phyloP scores from a whole-genome alignment of 2,888 invertebrate species.

The Dorcus hopei region DNA sequence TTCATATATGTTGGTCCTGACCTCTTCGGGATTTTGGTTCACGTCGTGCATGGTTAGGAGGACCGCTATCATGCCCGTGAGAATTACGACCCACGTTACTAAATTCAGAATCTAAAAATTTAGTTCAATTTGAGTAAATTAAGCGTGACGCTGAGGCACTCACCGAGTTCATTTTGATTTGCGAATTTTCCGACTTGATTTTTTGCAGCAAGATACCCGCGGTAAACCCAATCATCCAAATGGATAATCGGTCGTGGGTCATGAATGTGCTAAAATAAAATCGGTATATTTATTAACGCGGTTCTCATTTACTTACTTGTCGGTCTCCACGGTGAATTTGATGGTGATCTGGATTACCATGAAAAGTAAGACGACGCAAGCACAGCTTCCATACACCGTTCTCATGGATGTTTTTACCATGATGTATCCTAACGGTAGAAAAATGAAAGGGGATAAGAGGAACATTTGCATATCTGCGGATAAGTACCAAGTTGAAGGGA shows the following conservation, averaged over 20 bases:
- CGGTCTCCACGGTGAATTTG: too few relatives aligned
- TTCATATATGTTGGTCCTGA: conserved; percentile 18
- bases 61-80: conserved; percentile 15
- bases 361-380: too few relatives aligned
- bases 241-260: conserved; percentile 18
- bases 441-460: conserved; percentile 37
- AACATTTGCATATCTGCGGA: conserved; percentile 45
- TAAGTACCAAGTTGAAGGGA: conserved; percentile 43
- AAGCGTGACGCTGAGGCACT: too few relatives aligned
- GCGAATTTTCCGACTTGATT: conserved; percentile 2
- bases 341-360: too few relatives aligned
- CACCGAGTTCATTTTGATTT: conserved; percentile 10
- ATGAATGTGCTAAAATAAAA: conserved; percentile 18
- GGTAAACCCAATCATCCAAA: conserved; percentile 18
- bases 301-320: too few relatives aligned
- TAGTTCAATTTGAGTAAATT: neutral
- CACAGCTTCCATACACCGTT: neutral
- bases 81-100: conserved; percentile 18
- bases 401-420: neutral
- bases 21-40: conserved; percentile 17
- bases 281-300: neutral
- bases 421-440: conserved; percentile 32
- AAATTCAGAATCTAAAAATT: conserved; percentile 17
- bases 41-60: conserved; percentile 13
- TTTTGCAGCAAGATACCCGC: conserved; percentile 18